Evolutionary conservation across 2,113 vertebrate species (phyloP).

Genomic region (Vulpes lagopus): DNA sequence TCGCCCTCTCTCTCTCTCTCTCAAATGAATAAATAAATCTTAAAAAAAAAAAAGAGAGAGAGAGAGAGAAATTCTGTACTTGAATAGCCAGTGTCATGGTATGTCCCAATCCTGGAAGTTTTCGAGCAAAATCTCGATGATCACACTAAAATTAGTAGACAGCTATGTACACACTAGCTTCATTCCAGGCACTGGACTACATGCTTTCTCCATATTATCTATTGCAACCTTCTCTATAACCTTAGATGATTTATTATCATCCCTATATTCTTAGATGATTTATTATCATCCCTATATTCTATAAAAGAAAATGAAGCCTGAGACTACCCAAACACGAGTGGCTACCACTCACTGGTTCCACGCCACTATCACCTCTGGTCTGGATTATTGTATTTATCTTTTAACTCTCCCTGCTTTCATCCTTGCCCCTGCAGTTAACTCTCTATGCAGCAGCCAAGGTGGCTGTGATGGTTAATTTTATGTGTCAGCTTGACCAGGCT

Average conservation of each 20-base stretch:
- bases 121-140: neutral
- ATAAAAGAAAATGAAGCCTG: slow-evolving; percentile 3
- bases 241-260: neutral
- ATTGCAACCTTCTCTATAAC: neutral
- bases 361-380: neutral
- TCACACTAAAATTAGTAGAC: neutral
- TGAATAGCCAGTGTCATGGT: neutral
- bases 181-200: neutral
- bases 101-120: neutral
- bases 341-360: neutral
- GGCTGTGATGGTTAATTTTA: neutral
- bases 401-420: neutral
- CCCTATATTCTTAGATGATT: neutral
- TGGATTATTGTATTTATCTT: neutral
- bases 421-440: neutral
- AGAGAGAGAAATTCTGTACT: neutral
- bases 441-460: neutral
- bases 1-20: neutral
- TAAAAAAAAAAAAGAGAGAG: neutral
- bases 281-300: neutral
- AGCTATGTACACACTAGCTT: neutral
- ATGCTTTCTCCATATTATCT: neutral
- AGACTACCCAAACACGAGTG: neutral
- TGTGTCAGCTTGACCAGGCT: neutral
- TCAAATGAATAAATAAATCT: neutral